Conservation (phyloP, 2,113 vertebrate genomes). For the Daboia siamensis region DNA sequence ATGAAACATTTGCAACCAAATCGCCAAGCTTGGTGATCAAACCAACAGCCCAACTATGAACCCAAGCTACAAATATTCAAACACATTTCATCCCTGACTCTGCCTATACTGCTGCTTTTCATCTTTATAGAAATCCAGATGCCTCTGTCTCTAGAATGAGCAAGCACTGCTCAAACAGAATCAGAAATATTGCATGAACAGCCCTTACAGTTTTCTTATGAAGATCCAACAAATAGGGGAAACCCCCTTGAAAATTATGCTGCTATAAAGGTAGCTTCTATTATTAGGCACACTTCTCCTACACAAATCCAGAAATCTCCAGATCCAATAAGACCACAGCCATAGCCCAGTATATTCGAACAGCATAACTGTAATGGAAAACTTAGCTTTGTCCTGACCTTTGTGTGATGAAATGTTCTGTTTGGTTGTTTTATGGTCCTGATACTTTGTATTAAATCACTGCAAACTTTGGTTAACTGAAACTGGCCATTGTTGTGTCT, state of each 20-base stretch:
- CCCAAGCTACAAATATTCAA: too few relatives aligned
- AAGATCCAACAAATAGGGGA: not conserved
- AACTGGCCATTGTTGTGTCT: constrained; percentile 45
- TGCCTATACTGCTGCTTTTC: not conserved
- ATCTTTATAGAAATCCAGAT: not conserved
- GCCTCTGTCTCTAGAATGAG: not conserved
- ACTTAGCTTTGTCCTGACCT: constrained; percentile 61
- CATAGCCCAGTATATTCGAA: not conserved
- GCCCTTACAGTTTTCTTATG: not conserved
- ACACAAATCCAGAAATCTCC: not conserved
- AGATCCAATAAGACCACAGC: not conserved
- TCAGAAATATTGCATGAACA: not conserved
- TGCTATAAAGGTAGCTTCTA: not conserved
- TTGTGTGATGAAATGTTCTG: constrained; percentile 55
- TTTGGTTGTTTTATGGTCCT: constrained; percentile 43
- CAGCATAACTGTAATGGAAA: not conserved
- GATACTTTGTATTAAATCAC: constrained; percentile 49
- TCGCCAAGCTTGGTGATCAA: too few relatives aligned
- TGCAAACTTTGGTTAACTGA: constrained; percentile 5
- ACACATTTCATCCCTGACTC: not conserved
- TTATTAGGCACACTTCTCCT: not conserved
- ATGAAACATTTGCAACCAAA: too few relatives aligned
- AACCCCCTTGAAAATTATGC: not conserved
- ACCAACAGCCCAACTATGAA: too few relatives aligned
- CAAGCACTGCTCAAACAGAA: not conserved